A percentile compares a stretch with the other conserved stretches of the same genome.
Evolutionary conservation across 1,140 invertebrate species (phyloP).

Genomic region (Reticulitermes speratus): DNA sequence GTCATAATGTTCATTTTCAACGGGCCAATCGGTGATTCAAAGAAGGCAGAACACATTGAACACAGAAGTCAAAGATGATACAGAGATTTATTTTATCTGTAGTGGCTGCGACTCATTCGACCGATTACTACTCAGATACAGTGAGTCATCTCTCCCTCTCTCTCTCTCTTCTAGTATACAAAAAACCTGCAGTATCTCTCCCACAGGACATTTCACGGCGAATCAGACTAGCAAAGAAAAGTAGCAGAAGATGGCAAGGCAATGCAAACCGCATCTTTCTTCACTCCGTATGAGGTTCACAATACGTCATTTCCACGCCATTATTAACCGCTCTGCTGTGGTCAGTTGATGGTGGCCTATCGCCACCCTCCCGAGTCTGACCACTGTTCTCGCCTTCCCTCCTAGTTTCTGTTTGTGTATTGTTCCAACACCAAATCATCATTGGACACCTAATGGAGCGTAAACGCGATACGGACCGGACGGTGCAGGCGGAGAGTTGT

Average conservation of each 20-base stretch:
- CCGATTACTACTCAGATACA: too few relatives aligned
- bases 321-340: conserved; percentile 1
- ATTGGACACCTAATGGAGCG: conserved; percentile 32
- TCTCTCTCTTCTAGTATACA: too few relatives aligned
- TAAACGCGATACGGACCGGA: conserved; percentile 30
- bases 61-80: too few relatives aligned
- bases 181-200: too few relatives aligned
- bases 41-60: too few relatives aligned
- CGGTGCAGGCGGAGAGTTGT: conserved; percentile 2
- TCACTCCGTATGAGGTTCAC: not conserved
- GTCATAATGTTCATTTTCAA: too few relatives aligned
- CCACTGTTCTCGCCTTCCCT: not conserved
- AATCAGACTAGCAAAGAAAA: not conserved
- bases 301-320: conserved; percentile 18
- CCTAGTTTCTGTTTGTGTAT: conserved; percentile 22
- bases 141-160: too few relatives aligned
- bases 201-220: too few relatives aligned
- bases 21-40: too few relatives aligned
- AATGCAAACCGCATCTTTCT: not conserved
- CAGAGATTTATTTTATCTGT: too few relatives aligned
- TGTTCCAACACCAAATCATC: conserved; percentile 27
- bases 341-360: not conserved
- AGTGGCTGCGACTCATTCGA: too few relatives aligned
- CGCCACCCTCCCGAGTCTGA: not conserved
- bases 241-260: not conserved